Conservation (phyloP, 2,888 invertebrate species). For the Girardia tigrina region DNA sequence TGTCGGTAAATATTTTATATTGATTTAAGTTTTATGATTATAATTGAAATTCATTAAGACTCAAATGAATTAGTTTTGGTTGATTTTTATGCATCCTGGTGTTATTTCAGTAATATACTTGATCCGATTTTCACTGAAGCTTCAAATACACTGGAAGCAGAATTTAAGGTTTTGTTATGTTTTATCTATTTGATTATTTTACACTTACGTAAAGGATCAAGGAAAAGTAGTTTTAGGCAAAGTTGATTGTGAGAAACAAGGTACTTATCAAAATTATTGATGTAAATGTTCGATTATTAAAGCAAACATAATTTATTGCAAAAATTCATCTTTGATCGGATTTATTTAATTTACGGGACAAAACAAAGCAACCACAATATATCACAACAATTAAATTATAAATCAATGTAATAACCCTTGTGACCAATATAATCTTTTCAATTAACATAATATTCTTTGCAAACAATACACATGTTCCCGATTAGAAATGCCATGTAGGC, state of each 20-base stretch:
- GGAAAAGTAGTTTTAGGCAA: slow-evolving; percentile 82
- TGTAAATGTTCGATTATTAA: too few relatives aligned
- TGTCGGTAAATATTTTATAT: background rate
- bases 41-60: background rate
- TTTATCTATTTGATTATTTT: slow-evolving; percentile 29
- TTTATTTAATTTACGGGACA: too few relatives aligned
- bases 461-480: too few relatives aligned
- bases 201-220: slow-evolving; percentile 44
- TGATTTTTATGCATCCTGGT: slow-evolving; percentile 99
- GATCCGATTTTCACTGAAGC: slow-evolving; percentile 92
- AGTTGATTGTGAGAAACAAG: slow-evolving; percentile 88
- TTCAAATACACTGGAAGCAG: slow-evolving; percentile 42
- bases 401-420: too few relatives aligned
- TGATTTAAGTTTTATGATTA: background rate
- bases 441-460: too few relatives aligned
- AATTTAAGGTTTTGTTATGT: slow-evolving; percentile 13
- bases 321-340: too few relatives aligned
- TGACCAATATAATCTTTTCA: too few relatives aligned
- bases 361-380: too few relatives aligned
- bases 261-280: slow-evolving; percentile 52
- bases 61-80: slow-evolving; percentile 55
- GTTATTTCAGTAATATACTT: slow-evolving; percentile 88
- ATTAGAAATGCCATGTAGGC: too few relatives aligned
- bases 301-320: too few relatives aligned
- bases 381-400: too few relatives aligned